These are phyloP conservation scores for Vollenhovia emeryi DNA, from an alignment of 1,140 invertebrate genomes.

Conservation along the genomic window DNA sequence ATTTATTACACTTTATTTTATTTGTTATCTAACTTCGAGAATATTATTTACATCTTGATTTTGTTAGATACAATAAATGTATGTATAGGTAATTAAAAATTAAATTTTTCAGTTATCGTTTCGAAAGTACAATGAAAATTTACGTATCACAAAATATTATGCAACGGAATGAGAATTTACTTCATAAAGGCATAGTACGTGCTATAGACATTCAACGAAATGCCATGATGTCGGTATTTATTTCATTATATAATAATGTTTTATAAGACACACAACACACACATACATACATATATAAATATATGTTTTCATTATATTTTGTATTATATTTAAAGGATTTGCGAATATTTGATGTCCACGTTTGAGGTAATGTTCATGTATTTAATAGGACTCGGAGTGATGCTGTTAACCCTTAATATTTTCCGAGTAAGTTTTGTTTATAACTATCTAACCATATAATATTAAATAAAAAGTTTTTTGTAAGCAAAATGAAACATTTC, in stretches of 20 bases:
- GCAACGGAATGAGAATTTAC: background rate
- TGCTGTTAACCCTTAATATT: background rate
- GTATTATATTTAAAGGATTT: background rate
- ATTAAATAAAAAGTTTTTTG: too few relatives aligned
- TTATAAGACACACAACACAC: too few relatives aligned
- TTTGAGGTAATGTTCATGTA: background rate
- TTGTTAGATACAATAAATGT: background rate
- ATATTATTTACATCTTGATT: too few relatives aligned
- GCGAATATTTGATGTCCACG: background rate
- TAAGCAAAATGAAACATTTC: too few relatives aligned
- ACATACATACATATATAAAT: background rate
- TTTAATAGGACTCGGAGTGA: background rate
- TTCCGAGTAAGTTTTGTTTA: background rate
- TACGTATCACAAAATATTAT: background rate
- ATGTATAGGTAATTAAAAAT: too few relatives aligned
- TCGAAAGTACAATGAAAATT: background rate
- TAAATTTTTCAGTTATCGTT: slow-evolving; percentile 1
- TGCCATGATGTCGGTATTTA: background rate
- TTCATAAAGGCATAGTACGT: background rate
- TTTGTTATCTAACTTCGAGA: too few relatives aligned
- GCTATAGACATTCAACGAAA: slow-evolving; percentile 23
- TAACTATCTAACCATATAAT: too few relatives aligned
- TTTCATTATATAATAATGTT: background rate
- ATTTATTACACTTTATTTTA: too few relatives aligned
- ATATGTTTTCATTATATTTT: too few relatives aligned